Evolutionary conservation across 1,140 invertebrate genomes (phyloP), one percentile per base, ranked within the genome.

Genomic region (Monochamus saltuarius): DNA sequence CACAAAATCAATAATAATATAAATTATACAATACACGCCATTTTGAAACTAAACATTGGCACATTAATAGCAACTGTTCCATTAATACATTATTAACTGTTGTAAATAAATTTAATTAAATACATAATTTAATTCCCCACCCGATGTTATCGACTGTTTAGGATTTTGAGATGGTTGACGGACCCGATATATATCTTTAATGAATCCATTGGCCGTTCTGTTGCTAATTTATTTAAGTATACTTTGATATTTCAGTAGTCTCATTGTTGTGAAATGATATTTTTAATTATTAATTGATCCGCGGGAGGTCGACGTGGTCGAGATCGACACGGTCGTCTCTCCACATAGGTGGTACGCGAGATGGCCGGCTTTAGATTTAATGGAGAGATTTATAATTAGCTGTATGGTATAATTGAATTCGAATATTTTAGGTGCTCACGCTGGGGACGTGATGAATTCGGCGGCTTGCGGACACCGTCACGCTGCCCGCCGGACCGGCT

Each of bases 101-200:
- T 65, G 62, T 65, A 64, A 70, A 70, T 68, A 68, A 68, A 68
- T 68, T 70, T 62, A 66, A 66, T 64, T 68, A 66, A 65, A 70
- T 68, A 65, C 64, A 70, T 66, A 66, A 68, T 68, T 69, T 59
- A 37, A 57, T 42, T 11, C 40, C 47, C 35, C 45, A 40, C 37
- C 34, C 38, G 50, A 50, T 51, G 46, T 62, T 62, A 65, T 62
- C 59, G 64, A 51, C 51, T 60, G 55, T 56, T 66, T 42, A 14
- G 51, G 63, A 59, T 59, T 61, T 61, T 61, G 54, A 64, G 47
- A 58, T 62, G 57, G 39, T 39, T 60, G 47, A 64, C 61, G 54
- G 49, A 63, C 43, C 58, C 50, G 57, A 54, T 53, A 51, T 65
- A 47, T 56, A 60, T 65, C 64, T 65, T 68, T 68, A 68, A 68